Evolutionary conservation across 1,140 invertebrate genomes (phyloP).

Genomic region (Trichoplusia ni): DNA sequence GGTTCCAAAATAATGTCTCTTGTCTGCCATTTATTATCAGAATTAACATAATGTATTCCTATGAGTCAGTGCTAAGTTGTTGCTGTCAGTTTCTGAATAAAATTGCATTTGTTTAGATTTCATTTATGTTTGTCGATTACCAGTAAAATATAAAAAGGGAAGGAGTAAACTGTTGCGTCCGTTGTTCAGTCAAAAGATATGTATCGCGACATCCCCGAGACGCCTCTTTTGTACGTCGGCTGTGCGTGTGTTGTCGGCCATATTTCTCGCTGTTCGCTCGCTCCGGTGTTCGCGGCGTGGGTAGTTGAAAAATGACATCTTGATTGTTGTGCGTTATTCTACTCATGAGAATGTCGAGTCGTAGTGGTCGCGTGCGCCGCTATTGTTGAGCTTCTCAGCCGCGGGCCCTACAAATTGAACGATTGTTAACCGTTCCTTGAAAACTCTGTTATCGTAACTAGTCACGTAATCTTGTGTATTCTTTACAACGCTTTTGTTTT

Average conservation of each 20-base stretch:
- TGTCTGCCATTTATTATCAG: conserved; percentile 1
- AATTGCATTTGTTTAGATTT: conserved; percentile 32
- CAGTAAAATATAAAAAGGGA: conserved; percentile 54
- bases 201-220: conserved; percentile 67
- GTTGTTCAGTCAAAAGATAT: conserved; percentile 65
- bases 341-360: conserved; percentile 72
- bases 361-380: conserved; percentile 66
- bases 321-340: conserved; percentile 80
- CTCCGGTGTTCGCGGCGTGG: conserved; percentile 69
- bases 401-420: conserved; percentile 76
- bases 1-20: conserved; percentile 4
- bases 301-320: conserved; percentile 82
- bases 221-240: conserved; percentile 65
- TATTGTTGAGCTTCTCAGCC: conserved; percentile 63
- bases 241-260: conserved; percentile 74
- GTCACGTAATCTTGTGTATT: conserved; percentile 70
- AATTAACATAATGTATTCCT: conserved; percentile 26
- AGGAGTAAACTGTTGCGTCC: conserved; percentile 58
- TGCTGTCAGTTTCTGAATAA: conserved; percentile 19
- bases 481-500: conserved; percentile 60
- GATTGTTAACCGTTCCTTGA: conserved; percentile 74
- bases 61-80: conserved; percentile 13
- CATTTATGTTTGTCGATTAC: conserved; percentile 45
- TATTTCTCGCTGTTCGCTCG: conserved; percentile 70
- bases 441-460: conserved; percentile 71